Evolutionary conservation across 2,113 vertebrate genomes (phyloP), one percentile per base, ranked within the genome.

Genomic region (Marmota flaviventris): DNA sequence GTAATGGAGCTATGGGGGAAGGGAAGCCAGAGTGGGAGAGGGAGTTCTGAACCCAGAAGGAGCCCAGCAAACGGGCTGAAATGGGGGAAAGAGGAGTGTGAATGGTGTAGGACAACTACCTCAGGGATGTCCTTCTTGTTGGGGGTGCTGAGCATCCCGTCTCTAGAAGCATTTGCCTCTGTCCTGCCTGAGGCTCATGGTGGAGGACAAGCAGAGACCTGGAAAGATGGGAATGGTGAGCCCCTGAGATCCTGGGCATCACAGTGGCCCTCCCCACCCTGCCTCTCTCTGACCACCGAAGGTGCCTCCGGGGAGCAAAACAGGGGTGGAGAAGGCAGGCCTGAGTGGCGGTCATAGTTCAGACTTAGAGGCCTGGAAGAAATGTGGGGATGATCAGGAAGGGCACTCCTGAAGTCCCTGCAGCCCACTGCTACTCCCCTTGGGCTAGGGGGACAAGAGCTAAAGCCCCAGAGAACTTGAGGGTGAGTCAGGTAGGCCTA

Each of bases 241-340:
- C 82, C 75, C 96, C 95, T 94, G 34, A 97, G 93, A 73, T 70
- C 89, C 42, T 29, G 73, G 92, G 79, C 84, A 24, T 97, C 97
- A 97, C 94, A 97, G 95, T 98, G 97, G 45, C 65, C 79, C 81
- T 91, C 95, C 86, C 76, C 53, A 58, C 61, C 89, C 72, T 72
- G 56, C 20, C 69, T 20, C 51, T 95, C 65, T 97, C 65, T 56
- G 82, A 79, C 63, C 58, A 4, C 13, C 3, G 14, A 89, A 93
- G 88, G 58, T 4, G 65, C 85, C 72, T 85, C 82, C 78, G 67
- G 82, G 92, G 48, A 56, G 87, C 75, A 92, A 89, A 93, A 94
- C 83, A 39, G 58, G 61, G 93, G 78, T 87, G 45, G 67, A 79
- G 89, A 90, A 97, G 96, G 90, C 92, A 94, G 96, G 96, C 96